Conservation (phyloP, 2,888 invertebrate species). For the Tanypteryx hageni region DNA sequence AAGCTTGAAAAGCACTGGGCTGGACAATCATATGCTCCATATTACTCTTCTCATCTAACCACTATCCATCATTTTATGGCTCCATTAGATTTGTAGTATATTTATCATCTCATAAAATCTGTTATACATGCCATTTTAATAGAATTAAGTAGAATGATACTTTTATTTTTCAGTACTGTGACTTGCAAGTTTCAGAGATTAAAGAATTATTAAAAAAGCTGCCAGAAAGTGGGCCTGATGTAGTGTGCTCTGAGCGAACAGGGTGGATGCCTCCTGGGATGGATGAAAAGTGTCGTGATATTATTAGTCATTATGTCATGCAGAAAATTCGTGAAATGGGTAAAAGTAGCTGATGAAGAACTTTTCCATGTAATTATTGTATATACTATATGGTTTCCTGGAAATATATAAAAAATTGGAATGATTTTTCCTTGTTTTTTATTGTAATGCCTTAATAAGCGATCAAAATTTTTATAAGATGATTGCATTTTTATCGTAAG, state of each 20-base stretch:
- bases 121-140: constrained; percentile 40
- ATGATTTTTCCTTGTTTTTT: not conserved
- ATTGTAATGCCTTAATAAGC: not conserved
- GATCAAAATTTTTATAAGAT: not conserved
- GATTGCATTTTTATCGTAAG: no score
- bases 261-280: constrained; percentile 88
- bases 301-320: constrained; percentile 82
- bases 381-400: no score
- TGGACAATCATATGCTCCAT: no score
- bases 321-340: not conserved
- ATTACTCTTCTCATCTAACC: no score
- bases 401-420: no score
- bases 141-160: constrained; percentile 34
- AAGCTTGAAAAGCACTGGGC: no score
- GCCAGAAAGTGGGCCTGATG: constrained; percentile 79
- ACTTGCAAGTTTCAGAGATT: constrained; percentile 87
- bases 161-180: constrained; percentile 81
- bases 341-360: not conserved
- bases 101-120: constrained; percentile 28
- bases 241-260: constrained; percentile 83
- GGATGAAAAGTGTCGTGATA: constrained; percentile 84
- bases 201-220: constrained; percentile 85
- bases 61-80: no score
- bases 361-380: no score
- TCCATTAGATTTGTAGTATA: no score